phyloP scores from a whole-genome alignment of 1,140 invertebrate species.

The Arion vulgaris region DNA sequence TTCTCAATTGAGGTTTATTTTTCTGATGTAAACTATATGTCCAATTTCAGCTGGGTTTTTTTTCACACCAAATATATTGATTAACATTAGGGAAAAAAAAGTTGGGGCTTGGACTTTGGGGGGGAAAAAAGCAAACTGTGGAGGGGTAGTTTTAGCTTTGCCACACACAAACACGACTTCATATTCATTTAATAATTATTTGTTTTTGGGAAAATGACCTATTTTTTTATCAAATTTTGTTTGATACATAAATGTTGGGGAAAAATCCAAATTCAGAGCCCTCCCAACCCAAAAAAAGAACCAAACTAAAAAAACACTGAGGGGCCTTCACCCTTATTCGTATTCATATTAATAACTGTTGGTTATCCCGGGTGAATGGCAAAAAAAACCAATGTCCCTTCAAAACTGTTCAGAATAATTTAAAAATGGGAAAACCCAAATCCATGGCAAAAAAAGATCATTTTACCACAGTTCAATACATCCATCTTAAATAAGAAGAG shows the following conservation, averaged over 20 bases:
- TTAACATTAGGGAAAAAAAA: background rate
- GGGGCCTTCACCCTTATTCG: too few relatives aligned
- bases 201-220: background rate
- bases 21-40: background rate
- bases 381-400: background rate
- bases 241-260: too few relatives aligned
- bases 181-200: background rate
- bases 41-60: background rate
- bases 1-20: background rate
- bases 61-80: background rate
- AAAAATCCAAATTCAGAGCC: too few relatives aligned
- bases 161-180: background rate
- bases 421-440: background rate
- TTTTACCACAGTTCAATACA: background rate
- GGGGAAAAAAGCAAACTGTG: background rate
- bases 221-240: too few relatives aligned
- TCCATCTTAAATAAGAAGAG: background rate
- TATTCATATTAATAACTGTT: background rate
- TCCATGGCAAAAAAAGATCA: background rate
- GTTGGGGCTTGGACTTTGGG: background rate
- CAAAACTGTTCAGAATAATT: background rate
- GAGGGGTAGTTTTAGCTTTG: background rate
- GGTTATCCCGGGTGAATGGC: background rate
- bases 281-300: too few relatives aligned
- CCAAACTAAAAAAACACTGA: too few relatives aligned